A percentile compares a stretch with the other conserved stretches of the same genome.
phyloP scores from a whole-genome alignment of 2,113 vertebrate genomes.

The Capreolus pygargus region DNA sequence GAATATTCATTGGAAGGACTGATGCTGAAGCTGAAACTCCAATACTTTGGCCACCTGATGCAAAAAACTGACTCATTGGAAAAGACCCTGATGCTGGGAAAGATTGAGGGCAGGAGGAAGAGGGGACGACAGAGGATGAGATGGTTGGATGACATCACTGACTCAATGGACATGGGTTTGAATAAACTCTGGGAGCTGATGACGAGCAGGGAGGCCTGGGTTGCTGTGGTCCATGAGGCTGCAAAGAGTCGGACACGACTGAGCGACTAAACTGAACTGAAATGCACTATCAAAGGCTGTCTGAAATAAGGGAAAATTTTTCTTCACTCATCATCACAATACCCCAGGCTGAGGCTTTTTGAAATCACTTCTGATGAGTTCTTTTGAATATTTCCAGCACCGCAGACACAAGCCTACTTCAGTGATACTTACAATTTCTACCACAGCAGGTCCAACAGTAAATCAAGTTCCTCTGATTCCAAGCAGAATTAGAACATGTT shows the following conservation, averaged over 20 bases:
- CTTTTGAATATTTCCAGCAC: background rate
- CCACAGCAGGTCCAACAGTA: background rate
- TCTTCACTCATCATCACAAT: background rate
- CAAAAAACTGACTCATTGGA: fast-evolving
- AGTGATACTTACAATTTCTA: background rate
- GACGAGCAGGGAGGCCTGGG: background rate
- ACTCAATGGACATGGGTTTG: background rate
- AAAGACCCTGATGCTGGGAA: background rate
- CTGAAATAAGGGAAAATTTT: background rate
- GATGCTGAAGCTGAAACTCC: background rate
- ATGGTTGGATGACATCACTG: background rate
- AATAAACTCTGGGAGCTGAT: background rate
- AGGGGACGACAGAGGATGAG: background rate
- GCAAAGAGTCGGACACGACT: background rate
- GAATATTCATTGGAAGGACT: background rate
- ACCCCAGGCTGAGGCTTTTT: background rate
- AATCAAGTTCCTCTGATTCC: constrained; percentile 27
- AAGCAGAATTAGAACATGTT: background rate
- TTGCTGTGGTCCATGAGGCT: background rate
- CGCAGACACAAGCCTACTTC: background rate
- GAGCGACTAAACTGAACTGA: background rate
- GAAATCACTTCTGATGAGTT: background rate
- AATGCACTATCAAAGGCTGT: background rate
- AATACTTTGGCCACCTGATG: background rate
- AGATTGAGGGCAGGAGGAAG: background rate